phyloP scores from a whole-genome alignment of 2,797 vertebrate species.

The Sitta carolinensis region DNA sequence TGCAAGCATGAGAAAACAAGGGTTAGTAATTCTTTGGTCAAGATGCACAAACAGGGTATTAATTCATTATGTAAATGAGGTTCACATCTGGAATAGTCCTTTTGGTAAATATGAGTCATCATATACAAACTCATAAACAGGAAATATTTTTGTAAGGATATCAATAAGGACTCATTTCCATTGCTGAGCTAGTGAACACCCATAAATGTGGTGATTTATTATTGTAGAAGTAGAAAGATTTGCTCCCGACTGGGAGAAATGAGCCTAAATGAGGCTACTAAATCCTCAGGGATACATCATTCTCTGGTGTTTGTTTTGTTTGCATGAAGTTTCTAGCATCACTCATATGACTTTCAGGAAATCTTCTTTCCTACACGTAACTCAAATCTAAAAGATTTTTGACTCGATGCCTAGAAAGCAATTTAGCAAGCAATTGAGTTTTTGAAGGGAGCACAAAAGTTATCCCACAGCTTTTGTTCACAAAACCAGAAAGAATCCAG shows the following conservation, averaged over 20 bases:
- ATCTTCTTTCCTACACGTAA: constrained; percentile 32
- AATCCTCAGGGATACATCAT: background rate
- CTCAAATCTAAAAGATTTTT: constrained; percentile 59
- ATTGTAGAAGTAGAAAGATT: background rate
- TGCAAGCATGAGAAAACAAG: background rate
- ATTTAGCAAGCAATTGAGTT: constrained; percentile 59
- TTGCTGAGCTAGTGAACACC: background rate
- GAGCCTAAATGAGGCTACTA: background rate
- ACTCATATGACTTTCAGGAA: constrained; percentile 40
- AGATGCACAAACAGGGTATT: background rate
- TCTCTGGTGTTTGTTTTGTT: constrained; percentile 23
- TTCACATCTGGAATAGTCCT: background rate
- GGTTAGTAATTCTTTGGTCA: background rate
- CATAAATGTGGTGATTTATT: background rate
- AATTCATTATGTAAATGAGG: background rate
- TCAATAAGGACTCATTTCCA: background rate
- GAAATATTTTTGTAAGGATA: constrained; percentile 15
- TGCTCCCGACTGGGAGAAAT: background rate
- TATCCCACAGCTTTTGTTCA: constrained; percentile 40
- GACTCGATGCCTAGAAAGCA: constrained; percentile 61
- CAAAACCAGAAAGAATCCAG: constrained; percentile 1
- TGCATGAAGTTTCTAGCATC: background rate
- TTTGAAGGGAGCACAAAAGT: constrained; percentile 45
- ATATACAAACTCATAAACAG: background rate
- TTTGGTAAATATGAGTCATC: background rate